A percentile compares a stretch with the other conserved stretches of the same genome.
Conservation (phyloP, 2,113 vertebrate genomes). For the Theristicus caerulescens region DNA sequence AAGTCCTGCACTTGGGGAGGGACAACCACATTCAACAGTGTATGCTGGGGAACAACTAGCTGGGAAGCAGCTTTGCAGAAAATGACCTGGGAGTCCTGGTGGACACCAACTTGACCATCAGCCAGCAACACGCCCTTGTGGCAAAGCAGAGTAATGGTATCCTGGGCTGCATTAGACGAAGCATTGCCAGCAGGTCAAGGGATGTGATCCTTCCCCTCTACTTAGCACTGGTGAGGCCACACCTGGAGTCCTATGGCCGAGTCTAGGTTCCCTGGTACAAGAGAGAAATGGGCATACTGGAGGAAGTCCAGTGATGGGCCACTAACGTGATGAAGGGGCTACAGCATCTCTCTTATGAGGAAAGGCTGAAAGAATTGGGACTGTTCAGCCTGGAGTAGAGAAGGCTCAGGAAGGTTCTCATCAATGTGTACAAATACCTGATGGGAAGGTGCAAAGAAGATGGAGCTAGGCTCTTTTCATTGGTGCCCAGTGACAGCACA, state of each 20-base stretch:
- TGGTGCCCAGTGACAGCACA: too few species aligned
- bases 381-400: background rate
- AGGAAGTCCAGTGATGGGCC: background rate
- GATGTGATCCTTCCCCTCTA: background rate
- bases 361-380: background rate
- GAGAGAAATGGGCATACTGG: background rate
- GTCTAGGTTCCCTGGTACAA: accelerated
- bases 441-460: background rate
- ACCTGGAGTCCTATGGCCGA: background rate
- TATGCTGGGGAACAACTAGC: background rate
- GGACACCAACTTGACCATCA: background rate
- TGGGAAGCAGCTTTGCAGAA: background rate
- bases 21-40: background rate
- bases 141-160: background rate
- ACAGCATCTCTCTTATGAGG: background rate
- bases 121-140: accelerated
- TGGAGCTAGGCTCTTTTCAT: too few species aligned
- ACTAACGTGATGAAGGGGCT: background rate
- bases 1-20: background rate
- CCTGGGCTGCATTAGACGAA: background rate
- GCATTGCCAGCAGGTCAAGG: background rate
- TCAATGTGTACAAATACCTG: background rate
- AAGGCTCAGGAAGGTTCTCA: background rate
- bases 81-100: background rate
- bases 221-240: background rate